Percentiles rank a stretch among this genome's conserved stretches.
Evolutionary conservation across 2,113 vertebrate species (phyloP).

Genomic region (Pluvianellus socialis): DNA sequence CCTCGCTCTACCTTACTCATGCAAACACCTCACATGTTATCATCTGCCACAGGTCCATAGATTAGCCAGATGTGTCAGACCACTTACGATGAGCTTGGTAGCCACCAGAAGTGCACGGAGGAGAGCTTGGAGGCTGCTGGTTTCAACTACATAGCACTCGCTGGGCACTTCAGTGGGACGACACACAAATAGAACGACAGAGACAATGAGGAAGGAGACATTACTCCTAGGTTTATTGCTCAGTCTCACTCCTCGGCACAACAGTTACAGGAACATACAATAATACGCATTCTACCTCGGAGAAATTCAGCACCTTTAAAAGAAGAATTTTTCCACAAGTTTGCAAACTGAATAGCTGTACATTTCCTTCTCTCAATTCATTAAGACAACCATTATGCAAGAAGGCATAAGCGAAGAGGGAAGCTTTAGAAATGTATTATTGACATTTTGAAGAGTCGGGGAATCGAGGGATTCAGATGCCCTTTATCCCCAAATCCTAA

Average conservation of each 20-base stretch:
- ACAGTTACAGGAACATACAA: background rate
- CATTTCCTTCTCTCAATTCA: background rate
- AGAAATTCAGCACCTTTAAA: background rate
- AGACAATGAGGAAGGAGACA: background rate
- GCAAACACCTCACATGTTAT: background rate
- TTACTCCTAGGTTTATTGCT: background rate
- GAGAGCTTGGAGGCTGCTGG: background rate
- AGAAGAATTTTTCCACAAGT: background rate
- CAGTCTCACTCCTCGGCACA: background rate
- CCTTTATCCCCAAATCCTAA: background rate
- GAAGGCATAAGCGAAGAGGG: background rate
- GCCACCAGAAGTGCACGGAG: background rate
- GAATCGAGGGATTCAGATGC: background rate
- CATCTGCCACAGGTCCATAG: background rate
- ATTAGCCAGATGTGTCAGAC: background rate
- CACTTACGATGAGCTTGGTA: background rate
- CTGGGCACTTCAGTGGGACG: background rate
- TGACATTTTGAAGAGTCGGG: background rate
- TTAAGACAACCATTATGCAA: background rate
- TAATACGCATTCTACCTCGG: slow-evolving; percentile 38
- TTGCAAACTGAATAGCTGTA: background rate
- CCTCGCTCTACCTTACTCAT: background rate
- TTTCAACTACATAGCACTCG: background rate
- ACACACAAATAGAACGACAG: background rate
- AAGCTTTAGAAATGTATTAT: background rate